A percentile compares a stretch with the other conserved stretches of the same genome.
Conservation (phyloP, 2,113 vertebrate genomes). For the Pimephales promelas region DNA sequence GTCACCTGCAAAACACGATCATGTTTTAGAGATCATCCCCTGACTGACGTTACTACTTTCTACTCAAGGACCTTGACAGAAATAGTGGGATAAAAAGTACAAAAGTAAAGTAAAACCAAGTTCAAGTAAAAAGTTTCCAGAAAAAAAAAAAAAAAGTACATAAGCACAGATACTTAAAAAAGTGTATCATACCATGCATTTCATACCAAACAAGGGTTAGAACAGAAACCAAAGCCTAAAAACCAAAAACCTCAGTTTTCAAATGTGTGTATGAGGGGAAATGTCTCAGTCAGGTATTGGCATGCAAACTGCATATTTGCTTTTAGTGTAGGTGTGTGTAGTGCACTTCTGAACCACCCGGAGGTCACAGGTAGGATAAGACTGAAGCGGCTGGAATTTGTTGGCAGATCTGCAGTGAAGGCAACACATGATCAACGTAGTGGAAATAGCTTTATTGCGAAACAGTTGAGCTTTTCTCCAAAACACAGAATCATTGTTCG, state of each 20-base stretch:
- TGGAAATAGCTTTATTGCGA: background rate
- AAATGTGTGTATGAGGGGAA: conserved; percentile 19
- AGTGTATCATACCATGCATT: background rate
- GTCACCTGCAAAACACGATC: no score
- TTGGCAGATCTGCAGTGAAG: background rate
- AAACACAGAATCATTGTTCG: background rate
- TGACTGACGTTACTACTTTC: no score
- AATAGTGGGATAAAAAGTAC: no score
- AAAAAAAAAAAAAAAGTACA: no score
- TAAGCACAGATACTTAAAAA: no score
- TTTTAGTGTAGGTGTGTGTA: background rate
- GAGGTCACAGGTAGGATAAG: background rate
- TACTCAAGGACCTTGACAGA: no score
- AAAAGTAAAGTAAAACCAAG: no score
- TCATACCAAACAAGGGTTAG: background rate
- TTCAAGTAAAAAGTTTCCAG: no score
- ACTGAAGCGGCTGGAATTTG: background rate
- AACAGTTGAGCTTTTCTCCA: background rate
- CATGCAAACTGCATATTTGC: background rate
- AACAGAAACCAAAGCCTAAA: background rate
- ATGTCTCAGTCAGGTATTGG: conserved; percentile 8
- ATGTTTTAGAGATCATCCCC: no score
- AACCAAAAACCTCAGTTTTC: background rate
- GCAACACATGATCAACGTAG: background rate
- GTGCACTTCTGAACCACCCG: background rate